Evolutionary conservation across 1,140 invertebrate genomes (phyloP), one percentile per base, ranked within the genome.

Genomic region (Heliconius congener): DNA sequence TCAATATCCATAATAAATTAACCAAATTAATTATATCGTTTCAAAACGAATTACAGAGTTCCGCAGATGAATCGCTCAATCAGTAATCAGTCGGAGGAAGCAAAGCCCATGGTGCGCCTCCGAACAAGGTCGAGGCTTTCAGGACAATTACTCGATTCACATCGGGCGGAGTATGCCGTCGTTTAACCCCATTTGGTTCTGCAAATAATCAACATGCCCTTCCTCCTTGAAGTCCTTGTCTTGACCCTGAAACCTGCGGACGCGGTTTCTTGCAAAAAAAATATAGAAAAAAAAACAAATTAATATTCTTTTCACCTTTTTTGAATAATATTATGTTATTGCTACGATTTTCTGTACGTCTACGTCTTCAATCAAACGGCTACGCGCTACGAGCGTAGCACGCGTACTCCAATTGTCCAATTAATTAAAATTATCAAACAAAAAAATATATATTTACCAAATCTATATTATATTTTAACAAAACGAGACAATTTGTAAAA

Each of bases 111-210:
- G 85, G 84, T 79, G 74, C 73, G 78, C 77, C 72, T 73, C 81
- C 74, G 73, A 81, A 86, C 88, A 91, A 92, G 87, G 91, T 92
- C 88, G 89, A 85, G 85, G 82, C 86, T 86, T 85, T 90, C 81
- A 87, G 84, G 83, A 90, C 85, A 84, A 90, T 89, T 88, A 86
- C 82, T 77, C 74, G 77, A 88, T 88, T 82, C 84, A 84, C 84
- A 86, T 55, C 83, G 83, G 84, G 80, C 81, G 79, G 76, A 71
- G 19, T 34, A 57, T 50, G 66, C 75, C 75, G 71, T 71, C 75
- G 75, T 71, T 72, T 66, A 77, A 70, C 76, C 60, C 70, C 74
- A 76, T 76, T 83, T 82, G 55, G 81, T 81, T 76, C 81, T 80
- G 71, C 80, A 82, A 79, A 83, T 83, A 79, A 83, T 83, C 82